These are phyloP conservation scores for Physeter macrocephalus DNA, from an alignment of 2,113 vertebrate species.

Conservation along the genomic window DNA sequence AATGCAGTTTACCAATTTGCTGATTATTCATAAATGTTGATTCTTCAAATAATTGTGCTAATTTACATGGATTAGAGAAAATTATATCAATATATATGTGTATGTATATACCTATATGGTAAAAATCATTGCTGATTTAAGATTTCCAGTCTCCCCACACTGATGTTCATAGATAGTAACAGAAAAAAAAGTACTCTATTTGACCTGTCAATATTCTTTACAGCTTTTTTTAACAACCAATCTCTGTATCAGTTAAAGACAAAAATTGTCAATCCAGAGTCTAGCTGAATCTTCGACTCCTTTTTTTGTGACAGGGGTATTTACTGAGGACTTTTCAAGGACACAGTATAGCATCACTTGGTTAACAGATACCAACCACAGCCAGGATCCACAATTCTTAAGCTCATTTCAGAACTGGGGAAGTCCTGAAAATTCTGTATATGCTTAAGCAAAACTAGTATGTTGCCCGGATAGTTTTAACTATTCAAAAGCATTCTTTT, in stretches of 20 bases:
- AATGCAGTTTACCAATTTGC: background rate
- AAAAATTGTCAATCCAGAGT: background rate
- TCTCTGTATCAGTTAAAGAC: background rate
- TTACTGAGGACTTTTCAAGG: background rate
- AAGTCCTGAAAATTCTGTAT: background rate
- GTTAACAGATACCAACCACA: background rate
- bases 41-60: background rate
- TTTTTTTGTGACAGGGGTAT: background rate
- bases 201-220: background rate
- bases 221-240: background rate
- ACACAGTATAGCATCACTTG: background rate
- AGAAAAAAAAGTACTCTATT: background rate
- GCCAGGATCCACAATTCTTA: background rate
- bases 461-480: background rate
- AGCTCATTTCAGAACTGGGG: background rate
- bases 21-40: background rate
- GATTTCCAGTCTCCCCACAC: background rate
- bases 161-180: background rate
- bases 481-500: background rate
- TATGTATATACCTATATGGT: no score
- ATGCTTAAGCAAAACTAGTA: background rate
- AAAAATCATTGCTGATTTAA: background rate
- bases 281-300: background rate
- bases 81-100: background rate
- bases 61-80: background rate